Conservation (phyloP, 2,797 vertebrate species). For the Cyclura pinguis region DNA sequence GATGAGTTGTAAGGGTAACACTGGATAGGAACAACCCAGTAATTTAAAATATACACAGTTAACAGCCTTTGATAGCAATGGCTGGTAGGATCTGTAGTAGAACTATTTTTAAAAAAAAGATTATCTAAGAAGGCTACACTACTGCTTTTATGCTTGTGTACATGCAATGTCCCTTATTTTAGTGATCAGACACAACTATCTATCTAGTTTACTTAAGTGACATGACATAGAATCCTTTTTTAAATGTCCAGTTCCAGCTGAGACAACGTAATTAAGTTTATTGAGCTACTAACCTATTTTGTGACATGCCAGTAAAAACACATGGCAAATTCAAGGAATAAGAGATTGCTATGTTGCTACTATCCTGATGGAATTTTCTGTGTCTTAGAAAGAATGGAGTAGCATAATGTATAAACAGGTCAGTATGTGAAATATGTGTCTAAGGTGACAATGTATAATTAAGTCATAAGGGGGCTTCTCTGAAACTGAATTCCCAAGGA, state of each 20-base stretch:
- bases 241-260: background rate
- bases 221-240: background rate
- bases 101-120: too few species aligned
- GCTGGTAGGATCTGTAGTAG: background rate
- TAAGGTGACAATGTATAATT: background rate
- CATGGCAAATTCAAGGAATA: background rate
- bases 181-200: background rate
- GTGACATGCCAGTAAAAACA: background rate
- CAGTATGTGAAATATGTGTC: background rate
- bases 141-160: background rate
- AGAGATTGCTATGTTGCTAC: background rate
- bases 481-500: background rate
- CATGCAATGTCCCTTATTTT: too few species aligned
- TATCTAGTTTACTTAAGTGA: background rate
- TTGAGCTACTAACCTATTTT: background rate
- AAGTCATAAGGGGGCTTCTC: background rate
- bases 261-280: background rate
- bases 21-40: background rate
- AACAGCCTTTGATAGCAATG: background rate
- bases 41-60: background rate
- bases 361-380: background rate
- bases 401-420: background rate
- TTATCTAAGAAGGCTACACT: too few species aligned
- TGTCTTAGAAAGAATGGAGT: background rate
- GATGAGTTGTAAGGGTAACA: background rate